Evolutionary conservation across 2,888 invertebrate species (phyloP).

Genomic region (Vesta saturnalis): DNA sequence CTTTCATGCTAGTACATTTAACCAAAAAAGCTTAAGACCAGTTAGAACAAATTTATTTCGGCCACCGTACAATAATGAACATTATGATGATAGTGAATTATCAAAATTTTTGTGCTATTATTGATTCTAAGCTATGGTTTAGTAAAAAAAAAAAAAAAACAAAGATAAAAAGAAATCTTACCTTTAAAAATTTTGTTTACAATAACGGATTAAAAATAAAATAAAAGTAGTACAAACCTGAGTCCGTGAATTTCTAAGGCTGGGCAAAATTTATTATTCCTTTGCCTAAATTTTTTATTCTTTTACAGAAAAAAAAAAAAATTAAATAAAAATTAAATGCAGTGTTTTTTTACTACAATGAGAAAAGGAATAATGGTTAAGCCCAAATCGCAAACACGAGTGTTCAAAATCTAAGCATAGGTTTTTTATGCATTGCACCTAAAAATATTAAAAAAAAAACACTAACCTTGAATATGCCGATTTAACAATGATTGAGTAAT

Average conservation of each 20-base stretch:
- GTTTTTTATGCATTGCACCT: slow-evolving; percentile 26
- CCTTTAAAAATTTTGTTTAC: slow-evolving; percentile 32
- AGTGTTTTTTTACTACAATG: not conserved
- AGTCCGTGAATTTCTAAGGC: slow-evolving; percentile 33
- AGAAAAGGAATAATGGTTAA: slow-evolving; percentile 25
- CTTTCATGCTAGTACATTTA: slow-evolving; percentile 18
- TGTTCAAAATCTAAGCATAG: slow-evolving; percentile 23
- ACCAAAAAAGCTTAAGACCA: not conserved
- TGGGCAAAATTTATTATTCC: slow-evolving; percentile 26
- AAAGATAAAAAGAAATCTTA: slow-evolving; percentile 28
- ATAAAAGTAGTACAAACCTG: slow-evolving; percentile 44
- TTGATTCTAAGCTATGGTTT: slow-evolving; percentile 19
- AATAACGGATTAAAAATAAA: slow-evolving; percentile 23
- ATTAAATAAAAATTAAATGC: not conserved
- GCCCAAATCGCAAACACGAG: slow-evolving; percentile 14
- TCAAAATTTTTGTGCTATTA: slow-evolving; percentile 16
- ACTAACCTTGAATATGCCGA: slow-evolving; percentile 48
- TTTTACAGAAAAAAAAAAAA: not conserved
- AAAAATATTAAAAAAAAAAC: slow-evolving; percentile 47
- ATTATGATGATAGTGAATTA: not conserved
- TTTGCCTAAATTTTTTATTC: not conserved
- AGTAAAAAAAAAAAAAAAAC: slow-evolving; percentile 23
- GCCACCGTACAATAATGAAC: slow-evolving; percentile 1
- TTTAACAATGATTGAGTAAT: slow-evolving; percentile 33
- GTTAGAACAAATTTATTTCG: not conserved